phyloP scores from a whole-genome alignment of 1,140 invertebrate genomes.

The Ceratosolen solmsi region DNA sequence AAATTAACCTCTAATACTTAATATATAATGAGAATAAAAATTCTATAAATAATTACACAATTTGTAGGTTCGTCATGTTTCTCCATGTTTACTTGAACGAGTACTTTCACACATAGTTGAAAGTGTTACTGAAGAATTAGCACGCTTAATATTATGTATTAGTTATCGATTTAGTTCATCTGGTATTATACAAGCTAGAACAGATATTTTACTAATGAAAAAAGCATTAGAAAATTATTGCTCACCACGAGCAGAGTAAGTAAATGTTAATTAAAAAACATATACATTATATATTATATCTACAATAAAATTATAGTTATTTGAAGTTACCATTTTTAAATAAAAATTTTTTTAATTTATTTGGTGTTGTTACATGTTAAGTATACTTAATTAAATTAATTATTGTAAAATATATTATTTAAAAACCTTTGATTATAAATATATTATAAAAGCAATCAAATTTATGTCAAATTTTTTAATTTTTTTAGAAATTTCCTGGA shows the following conservation, averaged over 20 bases:
- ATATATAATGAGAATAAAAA: no score
- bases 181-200: conserved; percentile 80
- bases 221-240: conserved; percentile 74
- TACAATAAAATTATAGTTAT: no score
- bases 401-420: no score
- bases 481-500: conserved; percentile 74
- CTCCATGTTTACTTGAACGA: conserved; percentile 81
- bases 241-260: conserved; percentile 75
- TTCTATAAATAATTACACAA: conserved; percentile 7
- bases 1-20: no score
- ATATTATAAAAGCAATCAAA: neutral
- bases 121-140: conserved; percentile 92
- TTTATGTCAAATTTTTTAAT: conserved; percentile 16
- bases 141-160: conserved; percentile 87
- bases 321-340: no score
- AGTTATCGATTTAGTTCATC: conserved; percentile 77
- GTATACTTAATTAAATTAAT: no score
- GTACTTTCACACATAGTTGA: conserved; percentile 91
- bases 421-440: no score
- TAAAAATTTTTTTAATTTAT: no score
- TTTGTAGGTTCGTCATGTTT: conserved; percentile 83
- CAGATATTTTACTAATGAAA: conserved; percentile 77
- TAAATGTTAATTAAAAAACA: conserved; percentile 15
- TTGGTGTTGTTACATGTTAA: no score
- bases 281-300: neutral